These are phyloP conservation scores for Apteryx owenii DNA, from an alignment of 2,113 vertebrate genomes.

Conservation along the genomic window DNA sequence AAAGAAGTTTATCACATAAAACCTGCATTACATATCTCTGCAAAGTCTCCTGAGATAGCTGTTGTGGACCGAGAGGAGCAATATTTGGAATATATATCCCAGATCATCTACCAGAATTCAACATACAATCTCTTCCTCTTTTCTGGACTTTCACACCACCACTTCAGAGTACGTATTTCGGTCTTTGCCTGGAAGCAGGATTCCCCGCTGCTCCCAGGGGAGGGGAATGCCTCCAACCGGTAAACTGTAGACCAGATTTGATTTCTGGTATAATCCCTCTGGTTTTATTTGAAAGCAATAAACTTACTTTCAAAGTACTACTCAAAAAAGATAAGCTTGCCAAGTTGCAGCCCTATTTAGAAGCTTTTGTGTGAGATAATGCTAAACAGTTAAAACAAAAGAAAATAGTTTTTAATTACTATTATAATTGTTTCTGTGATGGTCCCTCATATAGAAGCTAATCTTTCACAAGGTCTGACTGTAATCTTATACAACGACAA, in stretches of 20 bases:
- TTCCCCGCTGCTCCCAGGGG: not conserved
- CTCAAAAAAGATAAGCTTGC: not conserved
- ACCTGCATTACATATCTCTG: not conserved
- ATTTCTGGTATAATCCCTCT: not conserved
- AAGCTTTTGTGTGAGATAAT: not conserved
- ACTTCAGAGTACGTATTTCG: not conserved
- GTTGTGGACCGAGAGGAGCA: not conserved
- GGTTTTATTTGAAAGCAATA: not conserved
- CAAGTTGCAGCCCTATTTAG: not conserved
- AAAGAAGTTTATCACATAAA: not conserved
- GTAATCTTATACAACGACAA: not conserved
- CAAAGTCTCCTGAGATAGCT: not conserved
- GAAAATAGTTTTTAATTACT: not conserved
- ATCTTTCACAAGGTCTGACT: not conserved
- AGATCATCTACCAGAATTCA: not conserved
- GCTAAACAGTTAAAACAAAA: not conserved
- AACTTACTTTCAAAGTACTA: not conserved
- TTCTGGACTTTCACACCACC: not conserved
- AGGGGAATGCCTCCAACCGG: rapidly evolving
- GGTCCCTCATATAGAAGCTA: not conserved
- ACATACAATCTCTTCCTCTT: too few species aligned
- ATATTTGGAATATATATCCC: too few species aligned
- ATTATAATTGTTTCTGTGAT: not conserved
- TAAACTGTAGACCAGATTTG: not conserved
- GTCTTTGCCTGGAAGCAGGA: not conserved